Evolutionary conservation across 2,113 vertebrate genomes (phyloP).

Genomic region (Hystrix brachyura): DNA sequence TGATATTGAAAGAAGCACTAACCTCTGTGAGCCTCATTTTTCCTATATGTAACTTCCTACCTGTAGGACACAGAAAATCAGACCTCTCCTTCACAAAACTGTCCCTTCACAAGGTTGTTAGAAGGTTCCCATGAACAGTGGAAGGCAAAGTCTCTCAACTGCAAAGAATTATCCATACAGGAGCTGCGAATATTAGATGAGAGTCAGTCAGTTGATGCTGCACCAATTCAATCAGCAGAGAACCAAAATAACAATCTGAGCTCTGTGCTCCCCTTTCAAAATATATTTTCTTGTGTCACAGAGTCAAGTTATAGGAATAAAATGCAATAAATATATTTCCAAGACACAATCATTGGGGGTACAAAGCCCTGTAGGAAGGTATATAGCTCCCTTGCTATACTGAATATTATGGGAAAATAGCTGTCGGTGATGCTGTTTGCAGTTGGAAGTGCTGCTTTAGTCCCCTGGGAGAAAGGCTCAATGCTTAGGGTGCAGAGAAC

Average conservation of each 20-base stretch:
- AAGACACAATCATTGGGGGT: background rate
- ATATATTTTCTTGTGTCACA: background rate
- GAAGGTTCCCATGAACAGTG: background rate
- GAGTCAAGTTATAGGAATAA: slow-evolving; percentile 47
- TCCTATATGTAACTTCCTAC: background rate
- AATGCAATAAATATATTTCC: slow-evolving; percentile 27
- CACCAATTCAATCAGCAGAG: background rate
- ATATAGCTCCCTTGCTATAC: background rate
- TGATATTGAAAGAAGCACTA: slow-evolving; percentile 12
- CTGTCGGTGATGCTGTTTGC: slow-evolving; percentile 18
- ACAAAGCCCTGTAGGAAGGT: background rate
- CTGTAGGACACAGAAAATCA: background rate
- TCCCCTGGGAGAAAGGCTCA: background rate
- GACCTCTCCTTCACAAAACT: background rate
- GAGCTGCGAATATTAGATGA: background rate
- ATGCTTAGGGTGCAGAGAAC: background rate
- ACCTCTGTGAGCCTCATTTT: background rate
- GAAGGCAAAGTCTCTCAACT: background rate
- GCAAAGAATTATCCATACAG: background rate
- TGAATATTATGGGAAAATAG: background rate
- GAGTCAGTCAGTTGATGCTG: background rate
- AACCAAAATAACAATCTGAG: background rate
- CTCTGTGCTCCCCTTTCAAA: background rate
- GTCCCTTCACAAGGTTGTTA: background rate
- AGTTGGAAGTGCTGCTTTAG: background rate